Conservation (phyloP, 37 sponge, comb jelly and placozoan genomes). For the Spongilla lacustris region DNA sequence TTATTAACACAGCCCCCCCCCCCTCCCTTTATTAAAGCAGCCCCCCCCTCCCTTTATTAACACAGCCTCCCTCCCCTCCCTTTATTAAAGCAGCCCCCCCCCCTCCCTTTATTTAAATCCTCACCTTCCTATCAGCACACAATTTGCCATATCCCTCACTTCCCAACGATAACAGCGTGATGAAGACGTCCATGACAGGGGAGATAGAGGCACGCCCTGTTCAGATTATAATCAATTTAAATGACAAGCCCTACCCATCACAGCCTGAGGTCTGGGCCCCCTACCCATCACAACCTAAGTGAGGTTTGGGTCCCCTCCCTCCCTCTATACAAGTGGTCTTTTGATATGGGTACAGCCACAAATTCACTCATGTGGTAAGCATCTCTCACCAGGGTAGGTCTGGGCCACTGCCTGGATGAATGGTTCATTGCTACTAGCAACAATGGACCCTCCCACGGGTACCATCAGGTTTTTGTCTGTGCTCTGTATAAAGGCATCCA, state of each 20-base stretch:
- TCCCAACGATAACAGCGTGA: constrained; percentile 94
- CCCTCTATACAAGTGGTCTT: too few species aligned
- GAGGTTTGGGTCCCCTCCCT: too few species aligned
- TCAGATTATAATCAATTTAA: background rate
- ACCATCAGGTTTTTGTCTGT: constrained; percentile 98
- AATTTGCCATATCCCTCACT: constrained; percentile 70
- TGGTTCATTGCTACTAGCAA: constrained; percentile 69
- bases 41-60: too few species aligned
- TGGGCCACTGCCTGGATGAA: constrained; percentile 76
- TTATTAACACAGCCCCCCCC: too few species aligned
- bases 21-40: background rate
- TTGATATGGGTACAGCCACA: background rate
- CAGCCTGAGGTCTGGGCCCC: too few species aligned
- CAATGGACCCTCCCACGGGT: constrained; percentile 95
- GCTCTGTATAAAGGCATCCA: constrained; percentile 97
- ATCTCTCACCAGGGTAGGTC: constrained; percentile 86
- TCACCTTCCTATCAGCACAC: constrained; percentile 72
- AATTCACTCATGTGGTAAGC: background rate
- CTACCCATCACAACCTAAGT: too few species aligned
- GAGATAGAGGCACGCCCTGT: constrained; percentile 88
- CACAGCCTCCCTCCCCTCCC: too few species aligned
- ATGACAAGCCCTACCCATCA: too few species aligned
- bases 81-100: background rate
- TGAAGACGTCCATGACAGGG: constrained; percentile 91
- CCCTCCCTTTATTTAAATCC: too few species aligned